Evolutionary conservation across 2,888 invertebrate genomes (phyloP), one percentile per base, ranked within the genome.

Genomic region (Synanthedon formicaeformis): DNA sequence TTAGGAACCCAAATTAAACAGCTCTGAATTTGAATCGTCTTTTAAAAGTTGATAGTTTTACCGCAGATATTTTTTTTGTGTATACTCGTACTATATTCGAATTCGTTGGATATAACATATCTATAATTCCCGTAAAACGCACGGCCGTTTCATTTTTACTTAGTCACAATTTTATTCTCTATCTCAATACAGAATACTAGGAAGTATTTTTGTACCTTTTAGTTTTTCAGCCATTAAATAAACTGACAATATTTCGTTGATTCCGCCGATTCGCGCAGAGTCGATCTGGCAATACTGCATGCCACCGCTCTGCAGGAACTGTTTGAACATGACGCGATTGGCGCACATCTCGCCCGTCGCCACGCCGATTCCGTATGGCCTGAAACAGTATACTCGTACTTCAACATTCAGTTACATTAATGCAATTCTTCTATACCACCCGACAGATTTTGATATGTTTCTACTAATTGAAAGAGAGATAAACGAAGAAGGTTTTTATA

Each of bases 311-410:
- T 94, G 93, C 23, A 97, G 76, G 68, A 97, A 93, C 79, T 96
- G 97, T 70, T 97, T 97, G 86, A 97, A 97, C 89, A 97, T 92
- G 0, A 97, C 93, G 53, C 96, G 88, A 86, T 97, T 97, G 40
- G 94, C 93, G 74, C 96, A 96, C 92, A 95, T 94, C 82, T 97
- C 97, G 1, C 97, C 97, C 0, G 95, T 95, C 0, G 97, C 97
- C 41, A 97, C 95, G 3, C 93, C 93, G 57, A 97, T 95, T 8
- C 92, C 93, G 48, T 91, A 85, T 0, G 94, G 93, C 59, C 92
- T 88, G 52, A 1, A 16, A 49, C 13, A 16, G n/a, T n/a, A n/a
- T n/a, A n/a, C n/a, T n/a, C n/a, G n/a, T n/a, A n/a, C n/a, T n/a
- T n/a, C n/a, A n/a, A n/a, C n/a, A n/a, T n/a, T n/a, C 4, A 34